Base-by-base conservation (phyloP, 2,888 invertebrate species). In the Fissipunctia ypsillon region DNA sequence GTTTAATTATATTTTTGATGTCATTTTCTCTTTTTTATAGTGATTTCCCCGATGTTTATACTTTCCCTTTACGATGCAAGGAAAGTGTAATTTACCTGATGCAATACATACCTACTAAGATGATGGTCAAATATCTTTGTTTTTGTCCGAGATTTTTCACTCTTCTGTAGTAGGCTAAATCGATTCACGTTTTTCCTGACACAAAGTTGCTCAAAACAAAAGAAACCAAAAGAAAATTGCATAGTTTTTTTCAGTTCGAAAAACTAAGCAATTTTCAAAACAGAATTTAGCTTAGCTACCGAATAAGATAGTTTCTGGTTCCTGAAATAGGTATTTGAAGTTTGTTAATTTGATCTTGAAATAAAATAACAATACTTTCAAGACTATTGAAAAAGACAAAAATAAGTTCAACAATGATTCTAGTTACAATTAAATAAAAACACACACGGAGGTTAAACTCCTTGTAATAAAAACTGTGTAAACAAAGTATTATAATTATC, bases 41-140 rank as follows among this genome's bases (percentile, higher is more conserved):
- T 43, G 43, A n/a, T 60, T 71, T 54, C 4, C 22, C 6, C 2
- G 3, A 57, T 45, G 25, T 48, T 28, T 38, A n/a, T 25, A 63
- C 61, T 78, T 78, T 78, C 74, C 45, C 31, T 14, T 43, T 25
- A 38, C 25, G 12, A 67, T 31, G 80, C 3, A 28, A 52, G 52
- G 73, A 77, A 80, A 80, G 77, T 80, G 61, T 7, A 61, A 63
- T 73, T 56, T 43, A 45, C 28, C 41, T 77, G 65, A 73, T 56
- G 66, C 25, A 80, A 66, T 66, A 38, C 41, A 66, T 66, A 38
- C 41, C 25, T 38, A 25, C 35, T 45, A 31, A n/a, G 10, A 48
- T 16, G 38, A 63, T 35, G 25, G 19, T 45, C 41, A 35, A 54
- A 31, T 41, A 14, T 1, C 3, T n/a, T n/a, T 12, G 16, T 35